Percentiles rank a stretch among this genome's conserved stretches.
Evolutionary conservation across 1,140 invertebrate species (phyloP).

Genomic region (Drosophila leontia): DNA sequence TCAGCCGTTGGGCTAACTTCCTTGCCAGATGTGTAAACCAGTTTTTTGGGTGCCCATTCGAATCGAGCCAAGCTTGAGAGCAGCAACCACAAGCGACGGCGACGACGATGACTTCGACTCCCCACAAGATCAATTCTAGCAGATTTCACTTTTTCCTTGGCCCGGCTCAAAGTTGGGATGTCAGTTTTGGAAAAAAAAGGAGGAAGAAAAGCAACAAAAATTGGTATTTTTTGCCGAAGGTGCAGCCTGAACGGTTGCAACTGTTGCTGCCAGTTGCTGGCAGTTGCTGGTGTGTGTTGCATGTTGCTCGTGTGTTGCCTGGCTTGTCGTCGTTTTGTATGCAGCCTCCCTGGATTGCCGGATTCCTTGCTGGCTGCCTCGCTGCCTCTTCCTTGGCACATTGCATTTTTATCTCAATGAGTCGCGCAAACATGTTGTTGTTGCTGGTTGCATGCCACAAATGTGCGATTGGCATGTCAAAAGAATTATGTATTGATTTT

Average conservation of each 20-base stretch:
- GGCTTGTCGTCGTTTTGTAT: slow-evolving; percentile 70
- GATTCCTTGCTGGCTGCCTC: slow-evolving; percentile 25
- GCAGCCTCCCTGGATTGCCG: slow-evolving; percentile 49
- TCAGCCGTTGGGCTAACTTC: slow-evolving; percentile 53
- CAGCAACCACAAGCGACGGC: slow-evolving; percentile 34
- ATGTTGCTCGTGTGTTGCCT: slow-evolving; percentile 68
- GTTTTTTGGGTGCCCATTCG: slow-evolving; percentile 61
- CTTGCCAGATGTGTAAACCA: slow-evolving; percentile 72
- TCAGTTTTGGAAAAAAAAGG: slow-evolving; percentile 47
- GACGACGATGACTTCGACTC: slow-evolving; percentile 64
- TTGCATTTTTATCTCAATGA: slow-evolving; percentile 80
- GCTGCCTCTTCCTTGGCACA: slow-evolving; percentile 29
- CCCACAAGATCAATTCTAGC: slow-evolving; percentile 82
- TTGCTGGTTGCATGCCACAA: slow-evolving; percentile 77
- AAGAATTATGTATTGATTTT: slow-evolving; percentile 84
- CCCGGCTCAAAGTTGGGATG: slow-evolving; percentile 62
- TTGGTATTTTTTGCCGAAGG: slow-evolving; percentile 48
- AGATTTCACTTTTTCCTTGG: slow-evolving; percentile 77
- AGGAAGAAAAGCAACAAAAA: background rate
- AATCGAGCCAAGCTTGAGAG: slow-evolving; percentile 18
- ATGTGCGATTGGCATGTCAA: slow-evolving; percentile 84
- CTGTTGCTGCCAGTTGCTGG: slow-evolving; percentile 56
- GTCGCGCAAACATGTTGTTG: slow-evolving; percentile 72
- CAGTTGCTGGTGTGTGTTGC: slow-evolving; percentile 21
- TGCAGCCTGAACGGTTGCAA: slow-evolving; percentile 79